Base-by-base conservation (phyloP, 2,113 vertebrate genomes). In the Lanius ludovicianus region DNA sequence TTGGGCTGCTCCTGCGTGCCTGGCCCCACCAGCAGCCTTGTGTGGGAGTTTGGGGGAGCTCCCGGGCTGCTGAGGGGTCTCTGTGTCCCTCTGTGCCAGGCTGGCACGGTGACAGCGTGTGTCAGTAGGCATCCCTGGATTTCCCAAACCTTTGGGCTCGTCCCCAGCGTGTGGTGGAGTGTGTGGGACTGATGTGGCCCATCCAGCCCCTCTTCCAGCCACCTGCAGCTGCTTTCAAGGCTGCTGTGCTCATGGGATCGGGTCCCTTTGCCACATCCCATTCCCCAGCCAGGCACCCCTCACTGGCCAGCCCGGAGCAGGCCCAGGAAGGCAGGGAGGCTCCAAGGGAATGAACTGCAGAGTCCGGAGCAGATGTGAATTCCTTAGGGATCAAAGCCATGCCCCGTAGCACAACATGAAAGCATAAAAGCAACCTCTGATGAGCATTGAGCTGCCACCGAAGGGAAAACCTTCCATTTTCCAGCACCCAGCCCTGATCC, bases 191-290 rank as follows among this genome's bases (percentile, higher is more conserved):
- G 37, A 1, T 28, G 68, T 2, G 5, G 25, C 84, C 44, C 33
- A 4, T 25, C 5, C 52, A 39, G 52, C 57, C 23, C 31, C n/a
- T 62, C n/a, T 28, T 14, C 6, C 24, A 16, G 6, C 44, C 23
- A 1, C 22, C 57, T 46, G 31, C 65, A 25, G 71, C 57, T 37
- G 33, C n/a, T 42, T 5, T 14, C 3, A 8, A 2, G 63, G 57
- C 50, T 47, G 49, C 65, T 7, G 57, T 6, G 60, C 59, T 11
- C 74, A 1, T 3, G 4, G 17, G 14, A 1, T 28, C 2, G 0
- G 31, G 4, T 12, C 60, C 60, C 56, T 78, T 6, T 23, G 39
- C 33, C 4, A 1, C 37, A 27, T 41, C 53, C 37, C 59, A 6
- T 33, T 27, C 44, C 47, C 81, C 57, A 50, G 10, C 52, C 39